These are phyloP conservation scores for Boulengerochromis microlepis DNA, from an alignment of 2,113 vertebrate species.

Conservation along the genomic window DNA sequence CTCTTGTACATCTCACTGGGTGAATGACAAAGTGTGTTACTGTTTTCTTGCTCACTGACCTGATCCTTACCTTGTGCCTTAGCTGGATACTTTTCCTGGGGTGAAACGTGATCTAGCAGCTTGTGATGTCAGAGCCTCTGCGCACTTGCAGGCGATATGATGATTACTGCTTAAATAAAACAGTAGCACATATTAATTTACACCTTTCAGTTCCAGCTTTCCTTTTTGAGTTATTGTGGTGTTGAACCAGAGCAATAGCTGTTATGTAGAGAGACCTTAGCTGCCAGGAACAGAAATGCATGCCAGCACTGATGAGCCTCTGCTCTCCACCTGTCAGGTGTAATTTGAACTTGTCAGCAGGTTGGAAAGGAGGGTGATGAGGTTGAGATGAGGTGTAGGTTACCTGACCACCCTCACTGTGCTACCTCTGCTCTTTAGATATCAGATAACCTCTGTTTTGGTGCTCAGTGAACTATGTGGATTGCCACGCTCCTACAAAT, in stretches of 20 bases:
- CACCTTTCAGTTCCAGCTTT: neutral
- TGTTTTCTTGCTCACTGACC: neutral
- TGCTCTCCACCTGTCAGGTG: conserved; percentile 30
- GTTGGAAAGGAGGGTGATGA: neutral
- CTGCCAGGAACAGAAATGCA: neutral
- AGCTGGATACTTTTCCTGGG: neutral
- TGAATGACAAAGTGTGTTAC: neutral
- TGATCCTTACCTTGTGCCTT: neutral
- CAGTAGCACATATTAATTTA: neutral
- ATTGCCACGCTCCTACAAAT: neutral
- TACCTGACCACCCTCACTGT: neutral
- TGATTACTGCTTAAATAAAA: conserved; percentile 4
- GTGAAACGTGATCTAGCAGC: neutral
- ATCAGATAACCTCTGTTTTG: conserved; percentile 6
- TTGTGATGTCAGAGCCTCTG: neutral
- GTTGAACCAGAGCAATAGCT: neutral
- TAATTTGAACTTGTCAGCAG: neutral
- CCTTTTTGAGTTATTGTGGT: neutral
- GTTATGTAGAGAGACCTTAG: neutral
- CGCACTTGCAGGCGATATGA: neutral
- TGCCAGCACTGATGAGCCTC: neutral
- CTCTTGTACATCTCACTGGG: neutral
- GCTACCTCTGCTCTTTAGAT: neutral
- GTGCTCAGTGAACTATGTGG: neutral
- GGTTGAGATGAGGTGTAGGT: neutral